A percentile compares a stretch with the other conserved stretches of the same genome.
Conservation (phyloP, 2,888 invertebrate genomes). For the Gymnosoma rotundatum region DNA sequence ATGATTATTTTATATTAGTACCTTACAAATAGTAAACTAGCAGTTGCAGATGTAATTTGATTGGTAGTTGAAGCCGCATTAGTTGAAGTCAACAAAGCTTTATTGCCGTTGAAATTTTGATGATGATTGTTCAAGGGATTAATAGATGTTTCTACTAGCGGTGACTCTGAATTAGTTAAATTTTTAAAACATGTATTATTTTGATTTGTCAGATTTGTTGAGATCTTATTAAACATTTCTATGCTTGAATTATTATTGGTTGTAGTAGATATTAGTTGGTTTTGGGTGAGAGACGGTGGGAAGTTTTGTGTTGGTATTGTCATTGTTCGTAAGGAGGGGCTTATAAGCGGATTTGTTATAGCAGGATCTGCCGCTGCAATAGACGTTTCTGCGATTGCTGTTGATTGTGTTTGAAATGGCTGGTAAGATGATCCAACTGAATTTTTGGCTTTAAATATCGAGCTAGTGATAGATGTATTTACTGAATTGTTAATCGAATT, state of each 20-base stretch:
- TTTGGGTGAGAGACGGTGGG: conserved; percentile 73
- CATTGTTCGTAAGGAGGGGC: conserved; percentile 58
- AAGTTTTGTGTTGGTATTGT: conserved; percentile 73
- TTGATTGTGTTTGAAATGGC: conserved; percentile 39
- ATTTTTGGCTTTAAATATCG: conserved; percentile 45
- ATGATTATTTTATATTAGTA: conserved; percentile 74
- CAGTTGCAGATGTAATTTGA: conserved; percentile 77
- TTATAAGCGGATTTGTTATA: conserved; percentile 49
- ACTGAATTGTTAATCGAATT: conserved; percentile 66
- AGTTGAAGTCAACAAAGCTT: conserved; percentile 30
- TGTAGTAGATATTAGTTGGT: conserved; percentile 67
- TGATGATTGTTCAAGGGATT: conserved; percentile 50
- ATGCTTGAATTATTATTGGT: conserved; percentile 26
- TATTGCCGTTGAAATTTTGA: conserved; percentile 39
- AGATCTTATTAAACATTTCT: conserved; percentile 50
- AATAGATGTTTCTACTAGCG: conserved; percentile 54
- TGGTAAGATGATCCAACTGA: conserved; percentile 31
- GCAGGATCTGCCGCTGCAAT: conserved; percentile 47
- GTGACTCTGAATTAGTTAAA: conserved; percentile 19
- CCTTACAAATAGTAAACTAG: conserved; percentile 82
- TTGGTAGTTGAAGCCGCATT: conserved; percentile 12
- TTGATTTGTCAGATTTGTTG: conserved; percentile 71
- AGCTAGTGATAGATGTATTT: conserved; percentile 61
- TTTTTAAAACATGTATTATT: conserved; percentile 70
- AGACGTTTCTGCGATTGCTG: conserved; percentile 18